A percentile compares a stretch with the other conserved stretches of the same genome.
Evolutionary conservation across 53 echinoderm and acorn worm genomes (phyloP).

Genomic region (Holothuria scabra): DNA sequence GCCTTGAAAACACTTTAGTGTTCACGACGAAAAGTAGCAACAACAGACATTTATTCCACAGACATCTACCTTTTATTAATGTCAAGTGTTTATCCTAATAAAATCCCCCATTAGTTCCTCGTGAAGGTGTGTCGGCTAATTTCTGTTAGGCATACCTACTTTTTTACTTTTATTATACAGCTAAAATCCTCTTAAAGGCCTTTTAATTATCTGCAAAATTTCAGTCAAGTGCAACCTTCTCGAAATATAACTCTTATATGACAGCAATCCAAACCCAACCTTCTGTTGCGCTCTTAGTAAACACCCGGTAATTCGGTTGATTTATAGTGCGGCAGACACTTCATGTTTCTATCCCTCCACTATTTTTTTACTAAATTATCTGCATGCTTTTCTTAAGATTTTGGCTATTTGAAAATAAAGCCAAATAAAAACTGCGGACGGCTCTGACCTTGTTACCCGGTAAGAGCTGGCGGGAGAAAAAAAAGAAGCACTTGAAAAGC

Average conservation of each 20-base stretch:
- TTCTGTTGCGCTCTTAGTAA: conserved; percentile 18
- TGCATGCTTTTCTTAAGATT: too few species aligned
- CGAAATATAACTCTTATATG: too few species aligned
- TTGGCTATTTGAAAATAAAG: too few species aligned
- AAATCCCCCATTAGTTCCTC: conserved; percentile 39
- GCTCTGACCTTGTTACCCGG: conserved; percentile 34
- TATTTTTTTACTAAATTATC: too few species aligned
- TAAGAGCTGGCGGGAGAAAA: conserved; percentile 7
- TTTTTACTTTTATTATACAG: conserved; percentile 8
- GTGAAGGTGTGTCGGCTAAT: conserved; percentile 8
- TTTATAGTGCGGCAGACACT: conserved; percentile 29
- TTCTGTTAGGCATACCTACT: neutral
- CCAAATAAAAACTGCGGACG: too few species aligned
- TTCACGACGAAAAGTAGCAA: too few species aligned
- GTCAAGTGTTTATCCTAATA: conserved; percentile 34
- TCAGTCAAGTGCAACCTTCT: conserved; percentile 23
- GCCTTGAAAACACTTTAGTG: too few species aligned
- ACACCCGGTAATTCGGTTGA: neutral
- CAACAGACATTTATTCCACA: neutral
- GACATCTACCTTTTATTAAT: neutral
- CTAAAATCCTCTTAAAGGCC: conserved; percentile 26
- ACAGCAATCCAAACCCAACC: neutral
- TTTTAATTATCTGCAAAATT: conserved; percentile 44
- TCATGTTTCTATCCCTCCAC: neutral
- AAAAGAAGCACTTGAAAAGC: conserved; percentile 15